Conservation (phyloP, 2,797 vertebrate genomes). For the Brachyrhaphis roseni region DNA sequence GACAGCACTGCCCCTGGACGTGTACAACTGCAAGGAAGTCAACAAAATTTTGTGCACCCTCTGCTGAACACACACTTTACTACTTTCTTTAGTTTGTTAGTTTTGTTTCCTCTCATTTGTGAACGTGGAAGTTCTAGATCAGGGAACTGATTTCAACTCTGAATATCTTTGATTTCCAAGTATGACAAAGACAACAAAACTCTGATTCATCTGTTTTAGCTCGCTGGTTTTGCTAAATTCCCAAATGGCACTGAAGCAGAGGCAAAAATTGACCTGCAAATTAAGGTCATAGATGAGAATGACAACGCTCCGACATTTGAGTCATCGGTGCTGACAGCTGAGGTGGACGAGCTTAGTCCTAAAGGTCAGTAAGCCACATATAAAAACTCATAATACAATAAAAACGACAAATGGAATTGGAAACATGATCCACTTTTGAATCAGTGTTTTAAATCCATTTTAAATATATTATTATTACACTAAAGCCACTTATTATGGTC, state of each 20-base stretch:
- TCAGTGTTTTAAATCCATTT: not conserved
- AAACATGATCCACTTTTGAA: not conserved
- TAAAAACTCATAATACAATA: not conserved
- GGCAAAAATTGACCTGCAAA: slow-evolving; percentile 78
- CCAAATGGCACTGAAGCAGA: slow-evolving; percentile 73
- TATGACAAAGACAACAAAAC: not conserved
- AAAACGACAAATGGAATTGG: not conserved
- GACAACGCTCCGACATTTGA: slow-evolving; percentile 88
- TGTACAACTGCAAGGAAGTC: not conserved
- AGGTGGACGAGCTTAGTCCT: slow-evolving; percentile 62
- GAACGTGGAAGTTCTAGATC: not conserved
- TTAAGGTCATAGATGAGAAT: slow-evolving; percentile 88
- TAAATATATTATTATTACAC: not conserved
- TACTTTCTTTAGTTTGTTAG: not conserved
- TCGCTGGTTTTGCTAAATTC: slow-evolving; percentile 81
- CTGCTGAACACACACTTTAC: not conserved
- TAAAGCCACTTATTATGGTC: not conserved
- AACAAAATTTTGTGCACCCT: not conserved
- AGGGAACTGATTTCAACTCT: not conserved
- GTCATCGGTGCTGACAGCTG: not conserved
- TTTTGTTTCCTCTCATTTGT: not conserved
- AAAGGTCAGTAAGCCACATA: slow-evolving; percentile 40
- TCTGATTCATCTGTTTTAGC: slow-evolving; percentile 66
- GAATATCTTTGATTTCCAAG: not conserved
- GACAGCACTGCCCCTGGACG: not conserved